Conservation (phyloP, 2,797 vertebrate species). For the Parauchenoglanis punctatus region DNA sequence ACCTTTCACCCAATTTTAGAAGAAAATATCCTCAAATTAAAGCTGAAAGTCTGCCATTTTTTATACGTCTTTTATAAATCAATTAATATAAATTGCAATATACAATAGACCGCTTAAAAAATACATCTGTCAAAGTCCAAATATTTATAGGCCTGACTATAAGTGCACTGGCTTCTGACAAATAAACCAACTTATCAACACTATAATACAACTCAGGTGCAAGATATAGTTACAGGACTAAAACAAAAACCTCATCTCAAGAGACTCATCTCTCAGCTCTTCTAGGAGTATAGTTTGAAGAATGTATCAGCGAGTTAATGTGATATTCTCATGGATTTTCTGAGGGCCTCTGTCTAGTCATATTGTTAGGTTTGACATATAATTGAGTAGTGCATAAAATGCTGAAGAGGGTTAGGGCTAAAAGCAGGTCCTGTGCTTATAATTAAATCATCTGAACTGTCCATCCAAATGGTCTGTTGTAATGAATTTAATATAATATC, state of each 20-base stretch:
- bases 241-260: no score
- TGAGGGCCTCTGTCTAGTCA: neutral
- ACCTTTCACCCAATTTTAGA: no score
- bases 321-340: neutral
- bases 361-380: neutral
- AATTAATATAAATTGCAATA: no score
- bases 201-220: no score
- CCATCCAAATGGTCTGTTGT: neutral
- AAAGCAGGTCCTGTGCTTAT: neutral
- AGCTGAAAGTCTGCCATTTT: no score
- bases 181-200: no score
- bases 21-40: no score
- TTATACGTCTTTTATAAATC: no score
- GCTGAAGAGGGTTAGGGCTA: neutral
- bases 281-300: neutral
- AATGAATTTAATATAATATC: neutral
- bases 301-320: neutral
- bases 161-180: no score
- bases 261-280: neutral
- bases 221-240: neutral
- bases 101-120: no score
- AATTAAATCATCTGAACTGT: neutral
- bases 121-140: no score
- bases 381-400: neutral
- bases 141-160: no score